These are phyloP conservation scores for Microcebus lehilahytsara DNA, from an alignment of 2,113 vertebrate genomes.

Conservation along the genomic window DNA sequence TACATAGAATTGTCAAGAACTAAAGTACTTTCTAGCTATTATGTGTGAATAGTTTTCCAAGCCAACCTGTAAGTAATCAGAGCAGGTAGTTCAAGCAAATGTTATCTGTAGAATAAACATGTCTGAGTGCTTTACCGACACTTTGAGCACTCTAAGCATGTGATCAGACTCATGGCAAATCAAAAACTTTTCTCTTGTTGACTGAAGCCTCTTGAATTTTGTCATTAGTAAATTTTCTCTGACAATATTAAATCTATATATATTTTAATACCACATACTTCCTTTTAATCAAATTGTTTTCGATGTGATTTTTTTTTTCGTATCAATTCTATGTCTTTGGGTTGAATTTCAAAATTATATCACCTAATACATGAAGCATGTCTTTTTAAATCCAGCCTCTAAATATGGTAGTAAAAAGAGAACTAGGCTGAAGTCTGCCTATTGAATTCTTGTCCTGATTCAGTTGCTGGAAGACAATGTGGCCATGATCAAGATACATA, in stretches of 20 bases:
- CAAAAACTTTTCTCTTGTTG: neutral
- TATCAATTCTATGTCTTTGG: neutral
- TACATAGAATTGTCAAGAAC: neutral
- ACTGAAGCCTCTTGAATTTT: neutral
- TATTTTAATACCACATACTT: neutral
- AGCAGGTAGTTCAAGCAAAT: neutral
- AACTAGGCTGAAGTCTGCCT: neutral
- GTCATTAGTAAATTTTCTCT: neutral
- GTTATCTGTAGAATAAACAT: neutral
- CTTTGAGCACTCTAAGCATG: neutral
- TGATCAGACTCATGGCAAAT: neutral
- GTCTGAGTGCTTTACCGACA: neutral
- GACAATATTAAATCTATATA: neutral
- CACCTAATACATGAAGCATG: neutral
- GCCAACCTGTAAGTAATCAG: neutral
- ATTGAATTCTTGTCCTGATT: neutral
- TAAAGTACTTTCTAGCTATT: neutral
- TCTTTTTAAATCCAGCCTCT: neutral
- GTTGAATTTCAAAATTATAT: neutral
- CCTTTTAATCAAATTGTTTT: neutral
- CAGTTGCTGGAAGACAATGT: neutral
- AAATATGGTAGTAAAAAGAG: neutral
- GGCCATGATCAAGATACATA: neutral
- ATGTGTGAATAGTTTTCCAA: neutral
- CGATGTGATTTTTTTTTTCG: neutral